A percentile compares a stretch with the other conserved stretches of the same genome.
Evolutionary conservation across 2,888 invertebrate genomes (phyloP).

Genomic region (Ceraclea dissimilis): DNA sequence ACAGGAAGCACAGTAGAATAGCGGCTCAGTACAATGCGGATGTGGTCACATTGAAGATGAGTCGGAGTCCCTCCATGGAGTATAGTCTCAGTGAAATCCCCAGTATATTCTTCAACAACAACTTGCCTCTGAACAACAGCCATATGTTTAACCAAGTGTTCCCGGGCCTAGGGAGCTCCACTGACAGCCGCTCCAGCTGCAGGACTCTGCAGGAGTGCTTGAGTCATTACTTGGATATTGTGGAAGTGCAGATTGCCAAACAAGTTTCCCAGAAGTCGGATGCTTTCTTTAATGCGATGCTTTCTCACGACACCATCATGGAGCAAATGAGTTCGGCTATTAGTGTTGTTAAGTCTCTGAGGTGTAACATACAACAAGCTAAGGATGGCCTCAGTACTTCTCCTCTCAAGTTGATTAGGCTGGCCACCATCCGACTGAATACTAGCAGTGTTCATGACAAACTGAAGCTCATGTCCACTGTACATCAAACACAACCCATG

Average conservation of each 20-base stretch:
- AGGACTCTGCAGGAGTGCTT: constrained; percentile 80
- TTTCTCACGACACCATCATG: constrained; percentile 95
- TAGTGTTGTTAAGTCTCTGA: constrained; percentile 63
- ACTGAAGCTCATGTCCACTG: constrained; percentile 86
- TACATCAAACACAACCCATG: constrained; percentile 96
- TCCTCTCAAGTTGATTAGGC: constrained; percentile 69
- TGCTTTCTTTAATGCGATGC: constrained; percentile 97
- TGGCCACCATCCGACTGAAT: constrained; percentile 59
- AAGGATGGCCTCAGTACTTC: constrained; percentile 73
- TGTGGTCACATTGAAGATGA: constrained; percentile 30
- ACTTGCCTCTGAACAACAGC: constrained; percentile 71
- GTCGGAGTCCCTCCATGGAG: constrained; percentile 28
- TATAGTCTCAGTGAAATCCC: constrained; percentile 64
- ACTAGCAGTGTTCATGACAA: constrained; percentile 60
- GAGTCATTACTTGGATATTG: constrained; percentile 89
- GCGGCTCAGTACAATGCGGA: constrained; percentile 37
- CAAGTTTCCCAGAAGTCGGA: constrained; percentile 93
- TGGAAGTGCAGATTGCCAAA: constrained; percentile 88
- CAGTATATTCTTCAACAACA: constrained; percentile 73
- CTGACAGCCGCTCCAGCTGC: constrained; percentile 55
- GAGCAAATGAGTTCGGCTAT: constrained; percentile 85
- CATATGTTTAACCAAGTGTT: constrained; percentile 81
- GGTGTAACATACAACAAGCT: constrained; percentile 68
- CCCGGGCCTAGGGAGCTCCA: constrained; percentile 51
- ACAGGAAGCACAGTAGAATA: constrained; percentile 54